Evolutionary conservation across 1,140 invertebrate species (phyloP).

Genomic region (Physella acuta): DNA sequence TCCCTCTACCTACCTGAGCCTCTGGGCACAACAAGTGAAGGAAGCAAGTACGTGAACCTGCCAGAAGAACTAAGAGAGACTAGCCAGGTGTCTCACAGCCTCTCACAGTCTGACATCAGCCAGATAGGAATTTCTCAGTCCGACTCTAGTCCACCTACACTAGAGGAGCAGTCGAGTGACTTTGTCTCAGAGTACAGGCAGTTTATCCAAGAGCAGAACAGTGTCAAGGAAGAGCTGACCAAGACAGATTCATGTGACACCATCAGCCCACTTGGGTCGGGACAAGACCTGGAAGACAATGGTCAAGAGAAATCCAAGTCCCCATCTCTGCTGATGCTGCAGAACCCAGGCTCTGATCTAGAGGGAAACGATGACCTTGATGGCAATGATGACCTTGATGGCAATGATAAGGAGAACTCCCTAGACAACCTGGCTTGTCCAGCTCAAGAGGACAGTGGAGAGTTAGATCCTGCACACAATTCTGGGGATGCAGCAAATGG

Average conservation of each 20-base stretch:
- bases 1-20: slow-evolving; percentile 56
- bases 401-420: slow-evolving; percentile 1
- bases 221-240: too few relatives aligned
- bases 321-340: slow-evolving; percentile 6
- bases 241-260: too few relatives aligned
- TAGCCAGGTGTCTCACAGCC: not conserved
- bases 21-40: slow-evolving; percentile 21
- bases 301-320: too few relatives aligned
- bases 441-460: slow-evolving; percentile 8
- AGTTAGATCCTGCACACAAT: slow-evolving; percentile 10
- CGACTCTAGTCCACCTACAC: not conserved
- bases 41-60: slow-evolving; percentile 44
- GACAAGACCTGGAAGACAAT: too few relatives aligned
- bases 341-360: slow-evolving; percentile 19
- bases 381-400: slow-evolving; percentile 6
- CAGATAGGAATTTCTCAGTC: not conserved
- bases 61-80: slow-evolving; percentile 39
- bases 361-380: slow-evolving; percentile 5
- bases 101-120: not conserved
- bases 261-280: too few relatives aligned
- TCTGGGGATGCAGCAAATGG: too few relatives aligned
- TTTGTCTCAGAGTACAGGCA: slow-evolving; percentile 9
- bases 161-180: not conserved
- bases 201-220: slow-evolving; percentile 9
- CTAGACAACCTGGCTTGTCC: not conserved